phyloP scores from a whole-genome alignment of 1,140 invertebrate genomes.

The Drosophila lini region DNA sequence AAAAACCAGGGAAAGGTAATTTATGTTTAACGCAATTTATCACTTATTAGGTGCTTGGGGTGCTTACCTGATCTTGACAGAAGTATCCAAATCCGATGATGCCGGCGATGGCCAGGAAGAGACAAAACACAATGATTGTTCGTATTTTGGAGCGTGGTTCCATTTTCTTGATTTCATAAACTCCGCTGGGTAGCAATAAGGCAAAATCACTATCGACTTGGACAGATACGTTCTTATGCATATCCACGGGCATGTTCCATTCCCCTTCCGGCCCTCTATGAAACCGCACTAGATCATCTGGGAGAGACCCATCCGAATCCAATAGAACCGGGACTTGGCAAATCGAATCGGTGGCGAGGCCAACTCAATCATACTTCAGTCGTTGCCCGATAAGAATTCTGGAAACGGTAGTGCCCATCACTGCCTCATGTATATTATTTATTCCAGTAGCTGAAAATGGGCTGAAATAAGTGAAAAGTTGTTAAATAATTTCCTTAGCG shows the following conservation, averaged over 20 bases:
- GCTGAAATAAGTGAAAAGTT: conserved; percentile 8
- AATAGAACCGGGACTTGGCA: neutral
- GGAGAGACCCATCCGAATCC: conserved; percentile 11
- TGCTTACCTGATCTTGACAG: conserved; percentile 91
- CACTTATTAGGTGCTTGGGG: conserved; percentile 22
- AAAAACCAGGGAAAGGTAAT: conserved; percentile 33
- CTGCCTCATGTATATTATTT: neutral
- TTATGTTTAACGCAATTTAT: conserved; percentile 44
- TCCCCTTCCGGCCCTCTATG: conserved; percentile 16
- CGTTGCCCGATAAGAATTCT: conserved; percentile 55
- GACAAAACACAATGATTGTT: conserved; percentile 91
- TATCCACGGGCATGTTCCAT: conserved; percentile 85
- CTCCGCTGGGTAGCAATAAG: conserved; percentile 88
- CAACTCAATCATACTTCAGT: conserved; percentile 31
- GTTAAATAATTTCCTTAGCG: conserved; percentile 7
- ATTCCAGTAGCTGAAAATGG: conserved; percentile 33
- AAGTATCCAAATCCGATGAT: conserved; percentile 95
- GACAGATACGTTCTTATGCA: conserved; percentile 90
- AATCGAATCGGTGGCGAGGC: conserved; percentile 14
- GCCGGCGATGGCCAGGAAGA: conserved; percentile 91
- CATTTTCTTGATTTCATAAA: conserved; percentile 91
- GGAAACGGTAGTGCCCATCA: conserved; percentile 8
- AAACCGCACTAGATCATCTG: conserved; percentile 20
- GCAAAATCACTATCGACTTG: conserved; percentile 91
- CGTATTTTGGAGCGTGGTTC: conserved; percentile 90